Evolutionary conservation across 2,888 invertebrate genomes (phyloP).

Genomic region (Acronicta psi): DNA sequence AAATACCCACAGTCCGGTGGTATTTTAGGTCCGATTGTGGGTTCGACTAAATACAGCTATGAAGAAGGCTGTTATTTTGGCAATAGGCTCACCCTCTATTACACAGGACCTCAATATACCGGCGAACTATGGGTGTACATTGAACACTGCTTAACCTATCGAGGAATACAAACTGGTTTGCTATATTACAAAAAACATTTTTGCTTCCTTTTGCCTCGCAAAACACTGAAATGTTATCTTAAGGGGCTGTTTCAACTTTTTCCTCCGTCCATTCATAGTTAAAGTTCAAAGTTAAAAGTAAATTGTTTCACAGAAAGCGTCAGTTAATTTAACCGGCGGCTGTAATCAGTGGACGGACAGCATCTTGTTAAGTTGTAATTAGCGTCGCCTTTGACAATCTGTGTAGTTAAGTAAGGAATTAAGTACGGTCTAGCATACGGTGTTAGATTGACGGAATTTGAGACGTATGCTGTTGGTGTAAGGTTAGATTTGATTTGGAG

Average conservation of each 20-base stretch:
- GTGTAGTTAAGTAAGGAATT: slow-evolving; percentile 58
- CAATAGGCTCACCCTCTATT: no score
- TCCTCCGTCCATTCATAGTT: slow-evolving; percentile 17
- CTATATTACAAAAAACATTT: no score
- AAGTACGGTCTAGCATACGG: slow-evolving; percentile 41
- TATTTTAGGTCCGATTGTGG: no score
- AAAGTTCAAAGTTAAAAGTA: slow-evolving; percentile 42
- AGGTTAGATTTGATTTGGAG: slow-evolving; percentile 8
- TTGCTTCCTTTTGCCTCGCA: background rate
- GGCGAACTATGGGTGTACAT: no score
- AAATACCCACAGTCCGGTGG: no score
- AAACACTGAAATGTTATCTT: slow-evolving; percentile 4
- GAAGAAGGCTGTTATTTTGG: no score
- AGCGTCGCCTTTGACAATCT: slow-evolving; percentile 59
- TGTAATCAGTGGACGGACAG: slow-evolving; percentile 54
- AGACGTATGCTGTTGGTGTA: rapidly evolving
- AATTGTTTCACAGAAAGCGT: slow-evolving; percentile 55
- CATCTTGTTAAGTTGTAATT: slow-evolving; percentile 59
- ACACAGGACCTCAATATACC: no score
- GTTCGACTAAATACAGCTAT: no score
- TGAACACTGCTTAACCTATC: no score
- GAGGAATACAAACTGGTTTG: no score
- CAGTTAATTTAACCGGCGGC: slow-evolving; percentile 53
- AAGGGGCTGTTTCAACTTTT: slow-evolving; percentile 19
- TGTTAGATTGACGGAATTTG: background rate